These are phyloP conservation scores for Druon quercuslanigerum DNA, from an alignment of 1,140 invertebrate genomes.

Conservation along the genomic window DNA sequence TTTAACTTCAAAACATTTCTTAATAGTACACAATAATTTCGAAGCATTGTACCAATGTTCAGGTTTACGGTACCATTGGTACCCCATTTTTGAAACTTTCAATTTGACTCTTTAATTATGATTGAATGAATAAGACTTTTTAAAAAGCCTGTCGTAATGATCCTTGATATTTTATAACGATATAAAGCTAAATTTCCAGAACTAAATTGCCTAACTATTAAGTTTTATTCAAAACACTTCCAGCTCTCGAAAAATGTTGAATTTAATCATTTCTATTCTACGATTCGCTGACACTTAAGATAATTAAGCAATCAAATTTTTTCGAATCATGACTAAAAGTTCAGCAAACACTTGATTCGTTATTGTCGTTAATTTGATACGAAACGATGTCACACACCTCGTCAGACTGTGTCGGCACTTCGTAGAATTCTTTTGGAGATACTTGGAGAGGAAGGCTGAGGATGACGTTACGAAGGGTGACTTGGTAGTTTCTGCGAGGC, in stretches of 20 bases:
- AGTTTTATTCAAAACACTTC: background rate
- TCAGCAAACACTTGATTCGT: slow-evolving; percentile 14
- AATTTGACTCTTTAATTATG: too few relatives aligned
- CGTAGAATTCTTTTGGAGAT: slow-evolving; percentile 14
- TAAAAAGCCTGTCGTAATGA: too few relatives aligned
- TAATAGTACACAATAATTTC: too few relatives aligned
- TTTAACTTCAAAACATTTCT: too few relatives aligned
- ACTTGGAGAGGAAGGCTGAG: background rate
- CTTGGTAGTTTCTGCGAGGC: slow-evolving; percentile 22
- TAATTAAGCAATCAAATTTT: slow-evolving; percentile 25
- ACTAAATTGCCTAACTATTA: background rate
- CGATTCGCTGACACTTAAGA: slow-evolving; percentile 16
- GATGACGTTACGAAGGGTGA: slow-evolving; percentile 28
- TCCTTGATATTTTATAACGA: too few relatives aligned
- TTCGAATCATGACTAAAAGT: slow-evolving; percentile 13
- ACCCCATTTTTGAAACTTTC: too few relatives aligned
- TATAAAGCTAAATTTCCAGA: too few relatives aligned
- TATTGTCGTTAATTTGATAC: slow-evolving; percentile 28
- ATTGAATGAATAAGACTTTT: too few relatives aligned
- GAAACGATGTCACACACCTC: background rate
- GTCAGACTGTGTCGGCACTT: slow-evolving; percentile 6
- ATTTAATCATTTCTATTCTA: background rate
- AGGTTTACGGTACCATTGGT: too few relatives aligned
- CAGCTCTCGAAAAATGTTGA: background rate
- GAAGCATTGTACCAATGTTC: too few relatives aligned